Conservation (phyloP, 2,888 invertebrate species). For the Syrphus vitripennis region DNA sequence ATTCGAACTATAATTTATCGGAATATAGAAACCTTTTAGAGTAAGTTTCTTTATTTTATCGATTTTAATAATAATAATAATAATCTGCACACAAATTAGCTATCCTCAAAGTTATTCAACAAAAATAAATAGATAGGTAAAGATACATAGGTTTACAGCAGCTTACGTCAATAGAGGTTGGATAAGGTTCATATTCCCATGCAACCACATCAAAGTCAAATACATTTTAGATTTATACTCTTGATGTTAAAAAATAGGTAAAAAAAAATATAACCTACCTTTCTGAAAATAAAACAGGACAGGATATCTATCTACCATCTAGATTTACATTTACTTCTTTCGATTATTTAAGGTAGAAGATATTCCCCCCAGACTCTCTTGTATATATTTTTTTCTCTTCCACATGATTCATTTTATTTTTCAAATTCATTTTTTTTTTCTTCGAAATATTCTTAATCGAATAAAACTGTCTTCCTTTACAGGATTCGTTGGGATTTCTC, state of each 20-base stretch:
- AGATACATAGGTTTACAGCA: too few relatives aligned
- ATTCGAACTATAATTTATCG: too few relatives aligned
- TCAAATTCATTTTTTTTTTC: not conserved
- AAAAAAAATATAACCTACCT: not conserved
- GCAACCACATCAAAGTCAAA: constrained; percentile 1
- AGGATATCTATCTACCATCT: too few relatives aligned
- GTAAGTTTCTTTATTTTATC: too few relatives aligned
- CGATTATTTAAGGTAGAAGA: not conserved
- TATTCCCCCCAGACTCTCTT: not conserved
- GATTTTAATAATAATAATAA: too few relatives aligned
- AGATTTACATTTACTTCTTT: not conserved
- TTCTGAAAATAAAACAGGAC: not conserved
- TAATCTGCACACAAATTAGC: too few relatives aligned
- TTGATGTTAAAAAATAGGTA: not conserved
- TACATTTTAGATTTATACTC: not conserved
- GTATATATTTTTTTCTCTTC: not conserved
- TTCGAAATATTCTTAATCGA: constrained; percentile 50
- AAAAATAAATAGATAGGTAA: not conserved
- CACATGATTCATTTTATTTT: not conserved
- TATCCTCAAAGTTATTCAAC: constrained; percentile 16
- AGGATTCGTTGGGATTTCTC: constrained; percentile 29
- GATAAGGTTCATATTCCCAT: not conserved
- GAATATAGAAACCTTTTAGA: too few relatives aligned
- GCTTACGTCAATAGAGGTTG: not conserved
- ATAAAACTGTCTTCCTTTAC: constrained; percentile 58